phyloP scores from a whole-genome alignment of 1,140 invertebrate species.

The Euborellia annulipes region DNA sequence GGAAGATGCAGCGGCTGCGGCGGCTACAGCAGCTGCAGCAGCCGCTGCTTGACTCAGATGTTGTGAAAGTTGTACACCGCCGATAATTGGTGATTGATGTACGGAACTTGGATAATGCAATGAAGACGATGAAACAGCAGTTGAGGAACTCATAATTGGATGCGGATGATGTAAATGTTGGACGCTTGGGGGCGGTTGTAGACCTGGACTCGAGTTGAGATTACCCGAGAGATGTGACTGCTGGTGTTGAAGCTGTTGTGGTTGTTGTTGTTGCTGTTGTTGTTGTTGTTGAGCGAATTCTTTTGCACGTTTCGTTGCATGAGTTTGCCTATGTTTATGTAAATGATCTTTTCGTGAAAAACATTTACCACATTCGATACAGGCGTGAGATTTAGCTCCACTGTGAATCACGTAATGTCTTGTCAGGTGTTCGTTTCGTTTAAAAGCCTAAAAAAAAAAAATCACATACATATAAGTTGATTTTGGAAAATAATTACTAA shows the following conservation, averaged over 20 bases:
- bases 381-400: constrained; percentile 20
- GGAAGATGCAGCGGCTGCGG: too few species aligned
- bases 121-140: too few species aligned
- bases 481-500: neutral
- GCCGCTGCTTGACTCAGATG: too few species aligned
- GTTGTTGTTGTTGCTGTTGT: constrained; percentile 1
- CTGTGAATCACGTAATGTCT: constrained; percentile 14
- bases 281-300: constrained; percentile 5
- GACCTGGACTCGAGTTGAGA: too few species aligned
- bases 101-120: too few species aligned
- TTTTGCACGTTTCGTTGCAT: constrained; percentile 16
- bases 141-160: too few species aligned
- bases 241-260: neutral
- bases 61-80: too few species aligned
- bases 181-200: too few species aligned
- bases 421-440: constrained; percentile 16
- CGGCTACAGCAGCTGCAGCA: too few species aligned
- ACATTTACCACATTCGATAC: constrained; percentile 20
- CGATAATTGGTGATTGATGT: too few species aligned
- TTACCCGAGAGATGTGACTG: neutral
- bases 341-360: constrained; percentile 24
- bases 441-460: constrained; percentile 36
- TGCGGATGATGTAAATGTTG: too few species aligned
- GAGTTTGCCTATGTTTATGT: constrained; percentile 23
- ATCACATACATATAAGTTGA: neutral